Base-by-base conservation (phyloP, 1,140 invertebrate species). In the Acromyrmex heyeri region DNA sequence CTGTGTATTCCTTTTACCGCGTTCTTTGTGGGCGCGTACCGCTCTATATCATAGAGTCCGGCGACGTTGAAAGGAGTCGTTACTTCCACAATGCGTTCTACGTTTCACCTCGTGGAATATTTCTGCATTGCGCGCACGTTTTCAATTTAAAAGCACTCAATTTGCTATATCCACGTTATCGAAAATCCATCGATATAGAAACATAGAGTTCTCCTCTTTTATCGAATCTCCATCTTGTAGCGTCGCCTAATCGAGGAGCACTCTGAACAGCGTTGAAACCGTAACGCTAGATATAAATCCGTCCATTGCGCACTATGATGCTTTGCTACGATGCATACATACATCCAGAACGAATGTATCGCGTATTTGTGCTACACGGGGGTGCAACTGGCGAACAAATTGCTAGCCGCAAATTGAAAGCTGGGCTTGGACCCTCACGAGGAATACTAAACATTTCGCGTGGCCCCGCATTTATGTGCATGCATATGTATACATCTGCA, bases 401-500 rank as follows among this genome's bases (percentile, higher is more conserved):
- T 92, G 92, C 91, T 86, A 85, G 87, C 91, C 88, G 91, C 92
- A 94, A 93, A 94, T 93, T 94, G 93, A 92, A 94, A 94, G 93
- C 92, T 87, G 64, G 86, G 89, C 55, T 21, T 50, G 69, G 76
- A 65, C 76, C 75, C 87, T 91, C 86, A 89, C 86, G 72, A 92
- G 91, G 94, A 94, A 94, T 95, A 94, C 94, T 94, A 93, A 95
- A 91, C 91, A 89, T 93, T 92, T 91, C 86, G 87, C 75, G 30
- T 38, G 81, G 75, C 44, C 38, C 67, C 78, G 57, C n/a, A 62
- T 24, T 75, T 44, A 57, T 61, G 57, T 30, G 62, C 34, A 48
- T 59, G 72, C 61, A 53, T 62, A 85, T 76, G 18, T 50, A 59
- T 59, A 38, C 48, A 4, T 62, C 12, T 44, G 64, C 64, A 67